Conservation (phyloP, 2,888 invertebrate genomes). For the Malachius bipustulatus region DNA sequence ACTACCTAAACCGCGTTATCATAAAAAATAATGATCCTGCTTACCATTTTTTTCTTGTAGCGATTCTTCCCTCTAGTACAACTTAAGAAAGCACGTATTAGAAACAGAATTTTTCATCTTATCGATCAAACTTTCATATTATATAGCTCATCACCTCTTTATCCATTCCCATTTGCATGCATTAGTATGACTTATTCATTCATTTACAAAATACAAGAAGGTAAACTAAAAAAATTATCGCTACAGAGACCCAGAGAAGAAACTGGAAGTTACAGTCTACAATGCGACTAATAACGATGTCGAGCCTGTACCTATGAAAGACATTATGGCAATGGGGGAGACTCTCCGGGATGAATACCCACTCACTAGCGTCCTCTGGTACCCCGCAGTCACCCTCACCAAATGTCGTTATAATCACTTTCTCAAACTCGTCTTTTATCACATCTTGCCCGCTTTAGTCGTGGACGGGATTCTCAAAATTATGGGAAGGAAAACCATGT, state of each 20-base stretch:
- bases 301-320: slow-evolving; percentile 53
- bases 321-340: slow-evolving; percentile 47
- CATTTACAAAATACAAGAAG: too few relatives aligned
- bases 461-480: slow-evolving; percentile 56
- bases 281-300: slow-evolving; percentile 67
- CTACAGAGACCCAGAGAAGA: slow-evolving; percentile 17
- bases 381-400: slow-evolving; percentile 47
- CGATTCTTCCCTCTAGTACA: too few relatives aligned
- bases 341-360: slow-evolving; percentile 45
- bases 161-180: too few relatives aligned
- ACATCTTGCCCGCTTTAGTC: slow-evolving; percentile 67
- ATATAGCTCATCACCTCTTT: too few relatives aligned
- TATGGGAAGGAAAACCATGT: slow-evolving; percentile 60
- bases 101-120: too few relatives aligned
- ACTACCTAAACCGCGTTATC: neutral
- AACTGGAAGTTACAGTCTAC: slow-evolving; percentile 52
- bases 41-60: too few relatives aligned
- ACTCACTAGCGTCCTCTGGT: slow-evolving; percentile 59
- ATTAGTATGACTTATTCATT: too few relatives aligned
- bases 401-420: slow-evolving; percentile 50
- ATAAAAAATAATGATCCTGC: neutral
- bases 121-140: too few relatives aligned
- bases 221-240: too few relatives aligned
- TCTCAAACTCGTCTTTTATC: slow-evolving; percentile 55
- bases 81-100: too few relatives aligned